These are phyloP conservation scores for Drosophila engyochracea DNA, from an alignment of 2,888 invertebrate species.

Conservation along the genomic window DNA sequence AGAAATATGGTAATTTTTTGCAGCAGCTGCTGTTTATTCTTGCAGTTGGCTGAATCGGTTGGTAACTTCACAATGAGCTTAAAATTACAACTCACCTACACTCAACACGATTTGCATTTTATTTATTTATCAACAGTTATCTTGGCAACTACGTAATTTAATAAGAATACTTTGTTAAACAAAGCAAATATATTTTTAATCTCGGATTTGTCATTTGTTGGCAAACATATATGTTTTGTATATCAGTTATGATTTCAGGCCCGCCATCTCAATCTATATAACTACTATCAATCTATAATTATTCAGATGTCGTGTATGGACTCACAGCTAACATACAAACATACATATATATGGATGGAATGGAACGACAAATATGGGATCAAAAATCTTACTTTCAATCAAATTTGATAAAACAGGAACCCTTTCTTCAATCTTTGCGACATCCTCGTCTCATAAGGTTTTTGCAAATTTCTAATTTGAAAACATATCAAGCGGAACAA, in stretches of 20 bases:
- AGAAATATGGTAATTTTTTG: background rate
- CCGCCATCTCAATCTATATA: background rate
- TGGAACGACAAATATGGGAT: too few species aligned
- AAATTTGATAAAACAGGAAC: too few species aligned
- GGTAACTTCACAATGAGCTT: background rate
- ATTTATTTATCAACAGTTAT: background rate
- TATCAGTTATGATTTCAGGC: background rate
- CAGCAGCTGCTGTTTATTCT: background rate
- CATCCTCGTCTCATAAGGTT: too few species aligned
- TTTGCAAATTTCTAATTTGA: too few species aligned
- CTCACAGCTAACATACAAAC: too few species aligned
- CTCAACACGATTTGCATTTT: background rate
- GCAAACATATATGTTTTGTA: background rate
- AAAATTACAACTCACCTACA: background rate
- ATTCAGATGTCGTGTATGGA: too few species aligned
- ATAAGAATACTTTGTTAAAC: background rate
- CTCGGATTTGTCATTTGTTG: background rate
- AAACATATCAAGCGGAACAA: too few species aligned
- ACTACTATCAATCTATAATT: background rate
- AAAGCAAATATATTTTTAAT: background rate
- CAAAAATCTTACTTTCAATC: too few species aligned
- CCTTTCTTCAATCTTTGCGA: too few species aligned
- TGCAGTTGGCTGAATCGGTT: background rate
- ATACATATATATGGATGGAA: too few species aligned
- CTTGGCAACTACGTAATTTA: background rate